phyloP scores from a whole-genome alignment of 2,888 invertebrate species.

The Proisotoma minuta region DNA sequence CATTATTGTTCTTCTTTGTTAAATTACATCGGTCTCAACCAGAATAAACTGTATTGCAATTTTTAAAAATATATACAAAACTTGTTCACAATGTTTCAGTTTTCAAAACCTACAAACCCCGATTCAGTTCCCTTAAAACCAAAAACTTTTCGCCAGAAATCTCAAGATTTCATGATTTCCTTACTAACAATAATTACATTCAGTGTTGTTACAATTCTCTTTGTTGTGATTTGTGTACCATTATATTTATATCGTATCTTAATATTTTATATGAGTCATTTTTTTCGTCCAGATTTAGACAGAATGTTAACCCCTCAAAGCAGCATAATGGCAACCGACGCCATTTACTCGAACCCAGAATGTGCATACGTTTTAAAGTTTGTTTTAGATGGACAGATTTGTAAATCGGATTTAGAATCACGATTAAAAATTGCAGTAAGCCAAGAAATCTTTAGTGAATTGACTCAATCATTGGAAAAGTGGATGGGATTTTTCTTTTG shows the following conservation, averaged over 20 bases:
- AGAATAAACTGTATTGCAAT: no score
- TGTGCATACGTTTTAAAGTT: not conserved
- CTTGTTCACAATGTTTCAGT: no score
- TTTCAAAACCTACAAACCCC: no score
- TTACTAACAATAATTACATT: not conserved
- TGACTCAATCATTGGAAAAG: not conserved
- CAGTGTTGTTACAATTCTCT: not conserved
- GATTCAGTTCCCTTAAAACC: no score
- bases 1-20: no score
- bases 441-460: not conserved
- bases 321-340: not conserved
- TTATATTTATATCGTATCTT: not conserved
- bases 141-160: no score
- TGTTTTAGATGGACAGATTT: not conserved
- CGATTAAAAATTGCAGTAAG: not conserved
- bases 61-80: no score
- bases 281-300: not conserved
- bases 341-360: not conserved
- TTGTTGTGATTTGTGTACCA: not conserved
- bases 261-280: not conserved
- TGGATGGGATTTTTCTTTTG: slow-evolving; percentile 2
- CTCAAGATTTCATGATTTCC: not conserved
- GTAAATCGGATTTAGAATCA: not conserved
- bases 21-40: no score
- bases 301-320: slow-evolving; percentile 4